Conservation (phyloP, 2,113 vertebrate genomes). For the Trichomycterus rosablanca region DNA sequence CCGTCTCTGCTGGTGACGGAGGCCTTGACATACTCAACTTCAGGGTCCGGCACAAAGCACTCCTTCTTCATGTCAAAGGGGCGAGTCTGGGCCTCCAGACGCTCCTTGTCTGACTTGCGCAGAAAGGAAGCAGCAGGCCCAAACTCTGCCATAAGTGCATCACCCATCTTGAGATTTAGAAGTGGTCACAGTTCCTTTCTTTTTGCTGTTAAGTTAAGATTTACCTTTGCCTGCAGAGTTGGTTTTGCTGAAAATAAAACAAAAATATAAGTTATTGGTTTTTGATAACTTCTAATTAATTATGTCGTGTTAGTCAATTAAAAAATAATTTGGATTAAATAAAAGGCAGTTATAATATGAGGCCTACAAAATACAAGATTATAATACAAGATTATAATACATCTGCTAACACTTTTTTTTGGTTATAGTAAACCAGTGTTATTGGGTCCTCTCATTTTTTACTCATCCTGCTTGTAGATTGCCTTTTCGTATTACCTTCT, state of each 20-base stretch:
- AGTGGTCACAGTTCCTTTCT: no score
- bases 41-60: slow-evolving; percentile 75
- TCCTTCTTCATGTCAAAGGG: slow-evolving; percentile 71
- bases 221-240: background rate
- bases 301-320: no score
- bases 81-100: slow-evolving; percentile 69
- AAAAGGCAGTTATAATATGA: no score
- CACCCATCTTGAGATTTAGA: slow-evolving; percentile 17
- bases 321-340: no score
- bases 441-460: no score
- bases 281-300: no score
- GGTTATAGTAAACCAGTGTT: no score
- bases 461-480: background rate
- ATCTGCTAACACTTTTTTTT: no score
- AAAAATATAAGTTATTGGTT: background rate
- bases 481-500: background rate
- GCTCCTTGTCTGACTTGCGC: slow-evolving; percentile 75
- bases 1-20: slow-evolving; percentile 66
- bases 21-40: slow-evolving; percentile 77
- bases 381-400: no score
- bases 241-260: slow-evolving; percentile 1
- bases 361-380: no score
- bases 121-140: slow-evolving; percentile 69
- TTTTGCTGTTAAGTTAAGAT: background rate
- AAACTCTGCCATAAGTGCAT: slow-evolving; percentile 67